Base-by-base conservation (phyloP, 1,140 invertebrate species). In the Zaprionus camerounensis region DNA sequence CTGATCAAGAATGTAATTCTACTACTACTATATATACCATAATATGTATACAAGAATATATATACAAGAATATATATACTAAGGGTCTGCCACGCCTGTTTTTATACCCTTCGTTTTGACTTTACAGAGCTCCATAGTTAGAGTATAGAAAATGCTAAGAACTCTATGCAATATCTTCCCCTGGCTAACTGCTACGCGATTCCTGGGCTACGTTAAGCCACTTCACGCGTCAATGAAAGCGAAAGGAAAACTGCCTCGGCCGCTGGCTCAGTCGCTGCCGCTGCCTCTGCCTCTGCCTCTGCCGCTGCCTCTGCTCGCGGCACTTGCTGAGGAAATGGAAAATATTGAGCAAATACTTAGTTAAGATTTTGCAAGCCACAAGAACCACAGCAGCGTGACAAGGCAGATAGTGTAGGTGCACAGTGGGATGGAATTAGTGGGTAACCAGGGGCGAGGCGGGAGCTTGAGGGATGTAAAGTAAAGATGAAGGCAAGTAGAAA, bases 161-260 rank as follows among this genome's bases (percentile, higher is more conserved):
- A 51, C 20, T 24, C 17, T 13, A 22, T 24, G 9, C 20, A 51
- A 12, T 51, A 24, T 58, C 22, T 72, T 63, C 46, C 57, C 67
- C 49, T 73, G 59, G 56, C 74, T 69, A 64, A 66, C 59, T 75
- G 59, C 49, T 59, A 46, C 62, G 65, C 74, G 76, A 75, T 84
- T 90, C 85, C 84, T 87, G 83, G 74, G 81, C 83, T 90, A 76
- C 57, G 69, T 76, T 53, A 64, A 80, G 79, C 71, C 71, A 80
- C 88, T 91, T 91, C 88, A 91, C 88, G 88, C 88, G 88, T 91
- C 88, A 91, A 91, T 91, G 88, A 91, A 91, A 91, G 88, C 88
- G 88, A 91, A 91, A 91, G 88, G 88, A 80, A 91, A 91, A 91
- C 88, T 76, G 58, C 65, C 13, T 46, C 41, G 41, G 56, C 49